Conservation (phyloP, 2,113 vertebrate species). For the Stigmatopora nigra region DNA sequence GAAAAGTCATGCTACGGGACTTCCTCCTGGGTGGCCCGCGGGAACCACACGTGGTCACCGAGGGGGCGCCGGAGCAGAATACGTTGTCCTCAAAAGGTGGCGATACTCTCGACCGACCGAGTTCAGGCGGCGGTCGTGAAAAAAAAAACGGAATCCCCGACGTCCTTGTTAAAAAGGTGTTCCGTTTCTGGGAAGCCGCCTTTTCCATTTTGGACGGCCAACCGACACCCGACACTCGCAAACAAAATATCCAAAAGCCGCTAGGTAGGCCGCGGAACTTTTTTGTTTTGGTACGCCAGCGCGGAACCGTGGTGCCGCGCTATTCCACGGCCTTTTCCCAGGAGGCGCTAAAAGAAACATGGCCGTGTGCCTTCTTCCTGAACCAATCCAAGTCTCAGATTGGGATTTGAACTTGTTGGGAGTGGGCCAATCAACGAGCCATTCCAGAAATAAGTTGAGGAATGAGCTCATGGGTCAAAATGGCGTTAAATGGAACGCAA, state of each 20-base stretch:
- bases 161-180: conserved; percentile 78
- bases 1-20: conserved; percentile 26
- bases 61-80: too few species aligned
- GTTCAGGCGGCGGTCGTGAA: too few species aligned
- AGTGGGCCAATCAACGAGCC: neutral
- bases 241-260: conserved; percentile 9
- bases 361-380: too few species aligned
- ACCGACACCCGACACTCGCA: conserved; percentile 20
- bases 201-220: conserved; percentile 19
- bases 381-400: conserved; percentile 35
- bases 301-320: conserved; percentile 17
- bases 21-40: conserved; percentile 59
- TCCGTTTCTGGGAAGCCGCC: conserved; percentile 42
- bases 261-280: conserved; percentile 11
- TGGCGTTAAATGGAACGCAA: too few species aligned
- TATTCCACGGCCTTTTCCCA: conserved; percentile 3
- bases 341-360: conserved; percentile 35
- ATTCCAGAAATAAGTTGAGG: neutral
- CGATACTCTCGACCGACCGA: too few species aligned
- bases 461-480: too few species aligned
- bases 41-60: conserved; percentile 3
- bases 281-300: neutral
- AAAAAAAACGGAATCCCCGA: conserved; percentile 70
- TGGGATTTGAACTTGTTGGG: neutral
- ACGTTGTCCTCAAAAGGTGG: too few species aligned